A percentile compares a stretch with the other conserved stretches of the same genome.
These are phyloP conservation scores for Entomobrya proxima DNA, from an alignment of 2,888 invertebrate species.

Conservation along the genomic window DNA sequence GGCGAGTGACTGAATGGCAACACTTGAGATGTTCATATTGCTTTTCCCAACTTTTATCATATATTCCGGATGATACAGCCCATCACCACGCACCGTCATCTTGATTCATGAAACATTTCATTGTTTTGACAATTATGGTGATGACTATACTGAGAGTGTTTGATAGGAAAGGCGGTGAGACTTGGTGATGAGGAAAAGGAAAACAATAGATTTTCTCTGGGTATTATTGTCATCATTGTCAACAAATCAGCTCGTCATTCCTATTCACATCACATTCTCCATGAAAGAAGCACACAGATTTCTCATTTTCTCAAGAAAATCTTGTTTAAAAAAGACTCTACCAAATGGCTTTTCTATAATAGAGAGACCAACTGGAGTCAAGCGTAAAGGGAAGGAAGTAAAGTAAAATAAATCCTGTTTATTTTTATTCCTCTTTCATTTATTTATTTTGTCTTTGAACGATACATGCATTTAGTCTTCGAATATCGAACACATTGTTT, in stretches of 20 bases:
- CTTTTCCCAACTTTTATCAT: no score
- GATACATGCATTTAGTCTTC: no score
- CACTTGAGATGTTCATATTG: neutral
- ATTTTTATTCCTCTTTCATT: no score
- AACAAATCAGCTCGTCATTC: slow-evolving; percentile 13
- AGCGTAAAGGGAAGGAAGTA: no score
- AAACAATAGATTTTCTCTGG: neutral
- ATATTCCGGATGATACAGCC: neutral
- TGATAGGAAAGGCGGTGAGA: neutral
- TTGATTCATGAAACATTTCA: neutral
- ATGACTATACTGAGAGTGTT: neutral
- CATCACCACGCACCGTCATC: neutral
- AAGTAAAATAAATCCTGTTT: no score
- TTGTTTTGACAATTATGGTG: slow-evolving; percentile 24
- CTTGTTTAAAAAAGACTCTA: neutral
- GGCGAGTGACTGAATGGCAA: neutral
- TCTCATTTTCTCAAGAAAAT: slow-evolving; percentile 34
- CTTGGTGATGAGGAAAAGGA: neutral
- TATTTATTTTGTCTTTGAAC: no score
- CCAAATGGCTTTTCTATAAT: neutral
- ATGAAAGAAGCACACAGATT: slow-evolving; percentile 18
- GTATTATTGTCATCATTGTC: neutral
- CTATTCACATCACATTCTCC: slow-evolving; percentile 6
- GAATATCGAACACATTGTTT: no score
- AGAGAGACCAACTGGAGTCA: slow-evolving; percentile 34